Evolutionary conservation across 2,113 vertebrate genomes (phyloP), one percentile per base, ranked within the genome.

Genomic region (Labrus mixtus): DNA sequence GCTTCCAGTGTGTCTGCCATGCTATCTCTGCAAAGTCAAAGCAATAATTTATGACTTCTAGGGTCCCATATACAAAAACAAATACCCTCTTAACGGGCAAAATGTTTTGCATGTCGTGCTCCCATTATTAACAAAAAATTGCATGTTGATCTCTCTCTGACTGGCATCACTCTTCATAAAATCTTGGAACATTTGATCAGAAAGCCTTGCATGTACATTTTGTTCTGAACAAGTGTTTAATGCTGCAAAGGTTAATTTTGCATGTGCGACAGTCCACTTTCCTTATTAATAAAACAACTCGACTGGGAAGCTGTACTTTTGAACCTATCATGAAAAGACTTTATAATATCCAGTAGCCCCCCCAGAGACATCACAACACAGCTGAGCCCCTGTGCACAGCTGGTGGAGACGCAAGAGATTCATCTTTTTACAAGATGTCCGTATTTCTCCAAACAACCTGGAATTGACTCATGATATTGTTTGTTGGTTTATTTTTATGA

Each of bases 311-410:
- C 63, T 71, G 65, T 16, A 7, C 16, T 41, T 48, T 60, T 75
- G 66, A 69, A 79, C 62, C 75, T 68, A 82, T 82, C 56, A 81
- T 79, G 66, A 83, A 84, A 81, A 83, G 54, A 37, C 56, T 81
- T 36, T 50, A 66, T 79, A 63, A 69, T 56, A 82, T 76, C 73
- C 29, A 9, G 60, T 36, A n/a, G 71, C 72, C 83, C 71, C 83
- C 71, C 62, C 0, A 65, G 84, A 79, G 73, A 85, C 62, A 76
- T 70, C n/a, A 51, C 7, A 75, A 78, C 73, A 76, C 87, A 92
- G 80, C 90, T 90, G 87, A 83, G 86, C 79, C 83, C 50, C 74
- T 22, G 78, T 58, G 64, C 84, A 60, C 81, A 89, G 84, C 87
- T 81, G 89, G 50, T 54, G 29, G 57, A 76, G 45, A 53, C 48